phyloP scores from a whole-genome alignment of 2,888 invertebrate species.

The Acanthoscelides obtectus region DNA sequence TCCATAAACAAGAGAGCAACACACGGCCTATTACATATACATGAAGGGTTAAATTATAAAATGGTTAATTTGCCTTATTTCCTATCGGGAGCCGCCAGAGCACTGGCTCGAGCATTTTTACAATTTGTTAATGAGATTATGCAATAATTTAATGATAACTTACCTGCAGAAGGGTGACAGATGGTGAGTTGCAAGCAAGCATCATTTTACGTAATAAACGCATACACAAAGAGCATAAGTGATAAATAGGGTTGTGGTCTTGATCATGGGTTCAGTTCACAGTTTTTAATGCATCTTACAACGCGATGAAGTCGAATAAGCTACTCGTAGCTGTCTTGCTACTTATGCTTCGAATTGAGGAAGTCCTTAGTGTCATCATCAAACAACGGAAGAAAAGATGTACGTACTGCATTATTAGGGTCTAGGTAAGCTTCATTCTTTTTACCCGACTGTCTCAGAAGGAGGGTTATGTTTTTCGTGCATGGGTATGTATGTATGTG shows the following conservation, averaged over 20 bases:
- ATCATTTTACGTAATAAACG: background rate
- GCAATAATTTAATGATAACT: background rate
- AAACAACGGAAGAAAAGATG: background rate
- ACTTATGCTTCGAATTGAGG: background rate
- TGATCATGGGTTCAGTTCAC: background rate
- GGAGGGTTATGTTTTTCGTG: too few relatives aligned
- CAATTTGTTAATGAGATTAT: background rate
- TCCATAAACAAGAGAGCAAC: background rate
- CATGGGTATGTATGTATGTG: too few relatives aligned
- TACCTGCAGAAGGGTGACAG: background rate
- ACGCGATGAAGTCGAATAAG: background rate
- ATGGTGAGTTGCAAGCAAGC: background rate
- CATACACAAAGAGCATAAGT: background rate
- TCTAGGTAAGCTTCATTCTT: background rate
- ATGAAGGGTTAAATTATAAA: background rate
- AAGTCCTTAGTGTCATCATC: background rate
- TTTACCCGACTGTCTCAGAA: too few relatives aligned
- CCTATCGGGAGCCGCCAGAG: background rate
- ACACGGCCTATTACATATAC: background rate
- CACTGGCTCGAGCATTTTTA: background rate
- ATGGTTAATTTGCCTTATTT: background rate
- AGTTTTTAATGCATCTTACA: background rate
- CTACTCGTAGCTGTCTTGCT: background rate
- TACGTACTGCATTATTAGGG: background rate
- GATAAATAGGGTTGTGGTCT: background rate